Evolutionary conservation across 2,113 vertebrate genomes (phyloP), one percentile per base, ranked within the genome.

Genomic region (Clarias batrachus): DNA sequence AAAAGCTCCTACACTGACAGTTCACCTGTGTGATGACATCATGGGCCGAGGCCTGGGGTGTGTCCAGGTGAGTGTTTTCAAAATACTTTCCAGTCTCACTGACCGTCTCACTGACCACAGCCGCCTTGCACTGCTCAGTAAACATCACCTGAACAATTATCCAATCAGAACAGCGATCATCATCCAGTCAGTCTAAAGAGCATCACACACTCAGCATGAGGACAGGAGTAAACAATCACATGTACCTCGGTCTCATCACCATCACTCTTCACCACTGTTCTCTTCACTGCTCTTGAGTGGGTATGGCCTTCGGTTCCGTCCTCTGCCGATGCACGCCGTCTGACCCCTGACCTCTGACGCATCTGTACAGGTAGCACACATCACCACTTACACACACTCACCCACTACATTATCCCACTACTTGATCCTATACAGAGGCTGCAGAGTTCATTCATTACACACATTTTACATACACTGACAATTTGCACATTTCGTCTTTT

Each of bases 21-120:
- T 79, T 89, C 94, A 99, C 98, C 97, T 98, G 93, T 93, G 96
- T 95, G 85, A 97, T 97, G 94, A 97, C 97, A 52, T 97, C 96
- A 92, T 96, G 95, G 93, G 96, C 96, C 85, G 96, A 91, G 74
- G 96, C 94, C 93, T 97, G 92, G 79, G 94, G 94, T 60, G 93
- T 86, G 90, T 98, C 96, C 86, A 96, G 96, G 4, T 96, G 92
- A 37, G 27, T 37, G 94, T 95, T 73, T 96, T 96, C 92, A 5
- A 80, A 80, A 60, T 60, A 17, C 7, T 33, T 80, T 80, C 19
- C 56, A 80, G 77, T 91, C 87, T 92, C 94, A 92, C 95, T 96
- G 93, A 97, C 94, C 89, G 14, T 93, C 87, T 92, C 94, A 92
- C 95, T 96, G 93, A 97, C 27, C 65, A 21, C 37, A 37, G 9